Evolutionary conservation across 2,113 vertebrate species (phyloP).

Genomic region (Paradoxurus hermaphroditus): DNA sequence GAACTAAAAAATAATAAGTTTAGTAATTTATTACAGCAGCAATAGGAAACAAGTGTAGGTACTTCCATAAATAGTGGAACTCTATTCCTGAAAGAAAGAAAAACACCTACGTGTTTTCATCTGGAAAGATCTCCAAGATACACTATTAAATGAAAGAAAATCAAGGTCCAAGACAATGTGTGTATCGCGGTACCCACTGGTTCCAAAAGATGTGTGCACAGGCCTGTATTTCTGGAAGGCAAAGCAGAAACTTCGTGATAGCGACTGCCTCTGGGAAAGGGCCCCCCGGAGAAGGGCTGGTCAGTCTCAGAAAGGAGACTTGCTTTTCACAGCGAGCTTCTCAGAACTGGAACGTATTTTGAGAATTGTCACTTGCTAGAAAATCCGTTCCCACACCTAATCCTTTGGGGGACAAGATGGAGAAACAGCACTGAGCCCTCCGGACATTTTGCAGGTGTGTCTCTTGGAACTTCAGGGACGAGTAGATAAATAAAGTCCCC

Average conservation of each 20-base stretch:
- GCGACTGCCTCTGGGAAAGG: not conserved
- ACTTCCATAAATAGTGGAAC: not conserved
- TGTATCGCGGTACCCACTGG: not conserved
- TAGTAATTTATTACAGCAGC: not conserved
- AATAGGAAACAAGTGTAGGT: not conserved
- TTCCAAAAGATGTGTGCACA: not conserved
- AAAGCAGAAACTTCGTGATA: not conserved
- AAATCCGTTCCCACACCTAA: not conserved
- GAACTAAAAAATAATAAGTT: not conserved
- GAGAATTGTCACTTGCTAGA: not conserved
- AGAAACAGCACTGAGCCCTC: not conserved
- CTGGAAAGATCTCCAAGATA: not conserved
- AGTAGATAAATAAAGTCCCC: not conserved
- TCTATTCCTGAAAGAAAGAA: not conserved
- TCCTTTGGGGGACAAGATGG: not conserved
- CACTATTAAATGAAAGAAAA: not conserved
- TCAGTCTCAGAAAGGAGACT: not conserved
- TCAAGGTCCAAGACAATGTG: not conserved
- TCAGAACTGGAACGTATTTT: not conserved
- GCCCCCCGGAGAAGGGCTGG: not conserved
- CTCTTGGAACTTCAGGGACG: not conserved
- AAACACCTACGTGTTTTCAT: not conserved
- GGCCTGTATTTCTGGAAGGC: not conserved
- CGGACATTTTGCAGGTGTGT: not conserved
- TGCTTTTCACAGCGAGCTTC: not conserved